Evolutionary conservation across 2,113 vertebrate species (phyloP).

Genomic region (Reinhardtius hippoglossoides): DNA sequence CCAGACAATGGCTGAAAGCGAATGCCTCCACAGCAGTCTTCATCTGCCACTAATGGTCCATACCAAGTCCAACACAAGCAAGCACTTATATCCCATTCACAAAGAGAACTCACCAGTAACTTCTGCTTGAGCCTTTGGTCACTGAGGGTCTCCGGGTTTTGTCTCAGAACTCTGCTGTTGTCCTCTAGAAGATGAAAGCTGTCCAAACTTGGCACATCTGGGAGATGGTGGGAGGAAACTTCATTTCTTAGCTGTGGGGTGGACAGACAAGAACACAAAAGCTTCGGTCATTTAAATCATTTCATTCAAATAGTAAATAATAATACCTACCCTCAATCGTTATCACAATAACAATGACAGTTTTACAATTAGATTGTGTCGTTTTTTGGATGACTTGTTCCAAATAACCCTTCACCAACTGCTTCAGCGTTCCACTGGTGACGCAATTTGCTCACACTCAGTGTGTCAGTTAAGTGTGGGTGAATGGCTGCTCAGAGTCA

Average conservation of each 20-base stretch:
- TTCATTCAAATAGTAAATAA: background rate
- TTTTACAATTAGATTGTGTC: background rate
- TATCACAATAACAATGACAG: background rate
- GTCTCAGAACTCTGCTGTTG: slow-evolving; percentile 46
- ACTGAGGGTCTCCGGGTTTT: slow-evolving; percentile 68
- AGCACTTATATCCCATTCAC: slow-evolving; percentile 30
- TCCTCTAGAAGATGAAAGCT: slow-evolving; percentile 72
- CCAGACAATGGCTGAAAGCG: slow-evolving; percentile 33
- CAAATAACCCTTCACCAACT: slow-evolving; percentile 14
- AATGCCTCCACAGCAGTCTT: slow-evolving; percentile 34
- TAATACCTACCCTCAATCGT: background rate
- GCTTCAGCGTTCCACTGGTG: slow-evolving; percentile 20
- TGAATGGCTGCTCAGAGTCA: slow-evolving; percentile 33
- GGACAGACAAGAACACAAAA: slow-evolving; percentile 10
- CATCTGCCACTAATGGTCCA: slow-evolving; percentile 35
- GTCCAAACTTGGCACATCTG: slow-evolving; percentile 60
- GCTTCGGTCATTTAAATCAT: background rate
- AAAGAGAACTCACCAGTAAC: slow-evolving; percentile 80
- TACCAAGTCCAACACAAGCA: slow-evolving; percentile 30
- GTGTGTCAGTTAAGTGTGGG: slow-evolving; percentile 14
- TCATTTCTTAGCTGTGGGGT: slow-evolving; percentile 81
- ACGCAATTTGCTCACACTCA: slow-evolving; percentile 25
- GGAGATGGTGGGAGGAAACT: slow-evolving; percentile 68
- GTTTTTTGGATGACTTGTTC: background rate
- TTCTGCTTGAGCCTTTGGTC: slow-evolving; percentile 67